Conservation (phyloP, 2,888 invertebrate genomes). For the Drosophila testacea region DNA sequence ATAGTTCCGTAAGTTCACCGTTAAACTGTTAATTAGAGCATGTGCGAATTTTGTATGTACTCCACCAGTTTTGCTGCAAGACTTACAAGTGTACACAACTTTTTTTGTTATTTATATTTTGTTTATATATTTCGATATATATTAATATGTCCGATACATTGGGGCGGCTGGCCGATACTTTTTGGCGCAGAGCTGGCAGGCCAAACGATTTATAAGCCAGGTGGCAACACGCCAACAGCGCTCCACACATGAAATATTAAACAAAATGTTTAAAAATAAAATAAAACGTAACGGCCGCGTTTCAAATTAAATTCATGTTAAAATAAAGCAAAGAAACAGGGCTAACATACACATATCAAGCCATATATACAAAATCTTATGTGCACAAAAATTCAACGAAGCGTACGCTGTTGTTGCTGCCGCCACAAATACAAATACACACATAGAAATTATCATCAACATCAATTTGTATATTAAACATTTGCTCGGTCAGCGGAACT, state of each 20-base stretch:
- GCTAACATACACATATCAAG: conserved; percentile 53
- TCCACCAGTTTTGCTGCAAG: conserved; percentile 11
- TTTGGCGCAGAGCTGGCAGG: conserved; percentile 33
- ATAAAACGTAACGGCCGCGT: conserved; percentile 53
- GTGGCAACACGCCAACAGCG: conserved; percentile 39
- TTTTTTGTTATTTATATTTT: conserved; percentile 55
- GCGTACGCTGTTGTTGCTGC: conserved; percentile 40
- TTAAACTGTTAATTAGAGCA: conserved; percentile 30
- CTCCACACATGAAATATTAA: conserved; percentile 55
- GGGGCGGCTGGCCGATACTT: conserved; percentile 37
- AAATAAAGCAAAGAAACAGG: conserved; percentile 18
- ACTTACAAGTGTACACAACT: conserved; percentile 10
- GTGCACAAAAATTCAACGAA: conserved; percentile 39
- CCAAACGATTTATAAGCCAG: conserved; percentile 21
- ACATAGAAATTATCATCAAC: conserved; percentile 53
- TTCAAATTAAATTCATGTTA: conserved; percentile 51
- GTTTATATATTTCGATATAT: conserved; percentile 54
- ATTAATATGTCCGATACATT: conserved; percentile 29
- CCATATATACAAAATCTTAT: conserved; percentile 8
- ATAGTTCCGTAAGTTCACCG: conserved; percentile 44
- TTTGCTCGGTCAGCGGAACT: conserved; percentile 62
- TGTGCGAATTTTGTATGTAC: conserved; percentile 22
- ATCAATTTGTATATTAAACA: conserved; percentile 60
- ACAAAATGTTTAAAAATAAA: conserved; percentile 74
- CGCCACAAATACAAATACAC: conserved; percentile 51